Percentiles rank a stretch among this genome's conserved stretches.
phyloP scores from a whole-genome alignment of 2,888 invertebrate genomes.

The Drosophila antonietae region DNA sequence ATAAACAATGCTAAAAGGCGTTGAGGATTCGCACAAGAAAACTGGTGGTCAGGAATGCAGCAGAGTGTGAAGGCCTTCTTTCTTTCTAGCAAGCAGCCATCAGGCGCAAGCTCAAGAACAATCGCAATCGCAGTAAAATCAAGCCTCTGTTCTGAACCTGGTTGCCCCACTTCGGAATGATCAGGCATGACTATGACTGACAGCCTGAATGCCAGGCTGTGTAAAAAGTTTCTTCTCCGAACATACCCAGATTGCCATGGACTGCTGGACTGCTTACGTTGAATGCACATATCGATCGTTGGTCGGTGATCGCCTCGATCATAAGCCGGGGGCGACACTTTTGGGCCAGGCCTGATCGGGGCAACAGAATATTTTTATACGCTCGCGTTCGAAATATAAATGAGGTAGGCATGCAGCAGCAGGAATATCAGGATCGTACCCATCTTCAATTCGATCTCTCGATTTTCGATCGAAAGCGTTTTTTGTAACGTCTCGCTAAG shows the following conservation, averaged over 20 bases:
- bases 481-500: slow-evolving; percentile 52
- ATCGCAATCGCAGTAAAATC: slow-evolving; percentile 4
- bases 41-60: slow-evolving; percentile 66
- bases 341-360: slow-evolving; percentile 69
- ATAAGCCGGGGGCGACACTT: slow-evolving; percentile 78
- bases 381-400: slow-evolving; percentile 85
- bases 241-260: slow-evolving; percentile 36
- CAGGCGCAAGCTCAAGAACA: slow-evolving; percentile 3
- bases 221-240: slow-evolving; percentile 42
- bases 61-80: slow-evolving; percentile 46
- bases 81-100: slow-evolving; percentile 15
- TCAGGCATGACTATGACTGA: slow-evolving; percentile 83
- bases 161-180: slow-evolving; percentile 66
- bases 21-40: slow-evolving; percentile 66
- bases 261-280: slow-evolving; percentile 34
- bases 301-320: slow-evolving; percentile 59
- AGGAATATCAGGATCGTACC: slow-evolving; percentile 39
- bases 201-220: slow-evolving; percentile 64
- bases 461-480: slow-evolving; percentile 54
- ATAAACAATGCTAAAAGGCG: slow-evolving; percentile 80
- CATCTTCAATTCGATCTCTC: slow-evolving; percentile 45
- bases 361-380: slow-evolving; percentile 85
- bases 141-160: slow-evolving; percentile 27
- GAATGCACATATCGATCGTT: slow-evolving; percentile 52
- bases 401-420: slow-evolving; percentile 70